Percentiles rank a stretch among this genome's conserved stretches.
phyloP scores from a whole-genome alignment of 2,113 vertebrate species.

The Corythaeola cristata region DNA sequence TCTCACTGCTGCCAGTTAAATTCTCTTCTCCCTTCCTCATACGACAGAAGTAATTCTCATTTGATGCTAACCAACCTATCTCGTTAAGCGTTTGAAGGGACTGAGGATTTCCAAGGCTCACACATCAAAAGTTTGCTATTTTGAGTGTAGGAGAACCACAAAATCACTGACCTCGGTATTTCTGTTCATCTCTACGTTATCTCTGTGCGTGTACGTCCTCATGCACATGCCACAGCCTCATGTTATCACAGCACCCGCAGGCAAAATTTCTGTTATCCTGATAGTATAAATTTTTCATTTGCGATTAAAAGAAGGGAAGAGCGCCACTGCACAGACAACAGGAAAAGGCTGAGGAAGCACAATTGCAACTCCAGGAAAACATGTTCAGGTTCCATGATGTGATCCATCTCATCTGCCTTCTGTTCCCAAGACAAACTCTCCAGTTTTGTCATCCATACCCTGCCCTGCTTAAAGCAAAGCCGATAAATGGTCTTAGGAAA shows the following conservation, averaged over 20 bases:
- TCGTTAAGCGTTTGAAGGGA: neutral
- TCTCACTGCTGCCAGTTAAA: neutral
- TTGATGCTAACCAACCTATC: neutral
- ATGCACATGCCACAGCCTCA: neutral
- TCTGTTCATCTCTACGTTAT: neutral
- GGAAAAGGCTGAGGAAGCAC: neutral
- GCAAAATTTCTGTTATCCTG: neutral
- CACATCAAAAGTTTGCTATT: neutral
- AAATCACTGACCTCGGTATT: neutral
- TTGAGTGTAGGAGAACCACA: neutral
- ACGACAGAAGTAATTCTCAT: neutral
- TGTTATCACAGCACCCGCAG: neutral
- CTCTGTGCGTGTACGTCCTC: accelerated
- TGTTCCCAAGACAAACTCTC: neutral
- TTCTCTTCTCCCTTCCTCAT: neutral
- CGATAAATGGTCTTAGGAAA: neutral
- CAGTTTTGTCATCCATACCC: neutral
- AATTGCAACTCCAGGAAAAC: neutral
- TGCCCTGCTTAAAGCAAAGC: neutral
- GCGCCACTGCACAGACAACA: neutral
- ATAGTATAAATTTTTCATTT: neutral
- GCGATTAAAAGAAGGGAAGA: neutral
- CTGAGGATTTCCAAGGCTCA: neutral
- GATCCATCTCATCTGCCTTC: neutral
- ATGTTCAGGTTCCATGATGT: accelerated